Evolutionary conservation across 2,797 vertebrate species (phyloP), one percentile per base, ranked within the genome.

Genomic region (Protosalanx chinensis): DNA sequence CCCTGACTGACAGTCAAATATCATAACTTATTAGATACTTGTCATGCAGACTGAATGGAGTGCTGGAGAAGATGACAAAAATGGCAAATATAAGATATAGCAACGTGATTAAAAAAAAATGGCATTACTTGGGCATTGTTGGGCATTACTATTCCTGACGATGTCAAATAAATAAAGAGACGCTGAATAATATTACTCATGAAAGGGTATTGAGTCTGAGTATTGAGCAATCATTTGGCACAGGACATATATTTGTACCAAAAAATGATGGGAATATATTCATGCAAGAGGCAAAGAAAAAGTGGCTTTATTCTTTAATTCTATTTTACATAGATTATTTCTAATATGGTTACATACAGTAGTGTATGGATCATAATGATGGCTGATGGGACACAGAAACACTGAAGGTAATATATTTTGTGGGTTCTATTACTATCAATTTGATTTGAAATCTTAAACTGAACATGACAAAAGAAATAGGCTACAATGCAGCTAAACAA

Each of bases 1-100:
- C 88, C 90, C 79, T 16, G 87, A 86, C 87, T 75, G 79, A 8
- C 81, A 79, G 84, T 89, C 90, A 90, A 89, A 89, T 88, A 86
- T 84, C 66, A 83, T 88, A 79, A 87, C 82, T 80, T 74, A 64
- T 87, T 32, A 58, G 56, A 58, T n/a, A 58, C 53, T 32, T 57
- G 33, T 35, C 56, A 35, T 13, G 61, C 18, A 35, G n/a, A 13
- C 77, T 64, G 72, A 85, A 80, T 83, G 74, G 66, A 74, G 66
- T 41, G 75, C 76, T 82, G 84, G 88, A 51, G 20, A 13, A 29
- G 59, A 13, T 88, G 86, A 88, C 83, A 87, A 85, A 89, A 88
- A 87, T 79, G 81, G 88, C 82, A 70, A 84, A 72, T 74, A 67
- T 86, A 68, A 84, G 78, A 87, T 80, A 76, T 72, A 84, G 41